Base-by-base conservation (phyloP, 2,888 invertebrate genomes). In the Drosophila subsilvestris region DNA sequence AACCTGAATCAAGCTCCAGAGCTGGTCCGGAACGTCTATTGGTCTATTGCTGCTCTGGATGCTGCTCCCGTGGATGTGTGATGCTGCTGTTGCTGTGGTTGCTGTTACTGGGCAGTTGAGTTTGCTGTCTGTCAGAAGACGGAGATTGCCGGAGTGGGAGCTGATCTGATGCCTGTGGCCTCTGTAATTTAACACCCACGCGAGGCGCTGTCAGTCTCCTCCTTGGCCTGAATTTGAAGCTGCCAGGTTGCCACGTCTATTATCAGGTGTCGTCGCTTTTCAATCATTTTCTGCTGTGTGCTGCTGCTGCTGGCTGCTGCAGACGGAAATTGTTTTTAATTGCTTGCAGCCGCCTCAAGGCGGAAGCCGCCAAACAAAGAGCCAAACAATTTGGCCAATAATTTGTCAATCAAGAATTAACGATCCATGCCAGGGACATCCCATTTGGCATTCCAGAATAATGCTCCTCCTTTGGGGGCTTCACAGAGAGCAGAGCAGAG, bases 171-270 rank as follows among this genome's bases (percentile, higher is more conserved):
- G 69, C 83, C 80, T 37, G 25, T 51, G 80, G 87, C 86, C 67
- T 14, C 56, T 87, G 87, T 85, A 84, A 87, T 84, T 83, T 78
- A 78, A 82, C 83, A 84, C 83, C 83, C 83, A 87, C 83, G 78
- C 84, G 60, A 53, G 56, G 54, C 29, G 43, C 43, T 75, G 55
- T 74, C 68, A 56, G 70, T 55, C 60, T 25, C 43, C 17, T 68
- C 67, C 66, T 69, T 69, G 68, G 69, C 74, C 75, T 75, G 63
- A 49, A 75, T 74, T 74, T 59, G 67, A 67, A 49, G 67, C 55
- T 69, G 63, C 63, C 63, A 68, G 55, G 60, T 75, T 62, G 37
- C 37, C 37, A 5, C 70, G 70, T 78, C 78, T 78, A 72, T 83
- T 81, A 81, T 79, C 79, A 70, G 75, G 76, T 81, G 77, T 77